Base-by-base conservation (phyloP, 2,797 vertebrate species). In the Sus cebifrons region DNA sequence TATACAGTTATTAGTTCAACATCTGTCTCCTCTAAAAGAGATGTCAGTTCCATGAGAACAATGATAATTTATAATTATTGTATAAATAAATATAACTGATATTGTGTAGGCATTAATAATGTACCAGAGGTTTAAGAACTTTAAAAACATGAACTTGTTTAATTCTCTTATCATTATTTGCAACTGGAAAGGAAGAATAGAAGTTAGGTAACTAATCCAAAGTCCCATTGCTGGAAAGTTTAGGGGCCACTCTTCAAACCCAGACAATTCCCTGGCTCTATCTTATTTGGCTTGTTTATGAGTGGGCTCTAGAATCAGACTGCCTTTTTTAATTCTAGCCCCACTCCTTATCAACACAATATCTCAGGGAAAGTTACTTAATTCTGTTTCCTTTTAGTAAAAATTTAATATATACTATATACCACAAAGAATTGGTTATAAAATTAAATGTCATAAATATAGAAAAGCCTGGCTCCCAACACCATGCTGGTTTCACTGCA, bases 61-160 rank as follows among this genome's bases (percentile, higher is more conserved):
- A 15, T 29, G 23, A 94, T 89, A 56, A 92, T 54, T 78, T 75
- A 71, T 83, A 93, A 40, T 52, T 68, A 71, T 15, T 73, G 7
- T 23, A 79, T 74, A 58, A 93, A 70, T 85, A 94, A 89, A 54
- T 77, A 70, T 32, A 64, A 62, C 9, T 44, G 40, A 87, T 10
- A 73, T 60, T 94, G 54, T 88, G 8, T 40, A 49, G 75, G 29
- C n/a, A 89, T 54, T 90, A 89, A 36, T 32, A 71, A 89, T 75
- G 17, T 77, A 9, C 13, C 27, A 65, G 15, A 74, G 75, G 49
- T 89, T 94, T 85, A 91, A 87, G 20, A 81, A 92, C 54, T 92
- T 97, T 78, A 94, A 74, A 73, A 58, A 36, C 27, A 84, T 65
- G 78, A 62, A 70, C 2, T n/a, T 40, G 27, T 73, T 93, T 77